Base-by-base conservation (phyloP, 2,797 vertebrate genomes). In the Pseudochirops cupreus region DNA sequence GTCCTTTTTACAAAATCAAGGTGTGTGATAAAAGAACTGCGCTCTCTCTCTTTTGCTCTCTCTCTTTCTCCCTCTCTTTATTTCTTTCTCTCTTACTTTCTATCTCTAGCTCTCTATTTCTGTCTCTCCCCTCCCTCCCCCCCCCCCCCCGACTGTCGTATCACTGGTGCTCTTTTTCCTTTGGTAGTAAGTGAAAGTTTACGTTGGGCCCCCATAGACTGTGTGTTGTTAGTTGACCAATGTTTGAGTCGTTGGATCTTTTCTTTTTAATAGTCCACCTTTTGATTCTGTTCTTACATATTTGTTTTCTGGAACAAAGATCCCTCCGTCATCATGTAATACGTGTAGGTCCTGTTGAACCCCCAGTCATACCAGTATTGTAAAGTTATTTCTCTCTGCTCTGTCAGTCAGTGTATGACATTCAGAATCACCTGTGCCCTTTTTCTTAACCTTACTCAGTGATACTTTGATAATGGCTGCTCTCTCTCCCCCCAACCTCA, bases 1-100 rank as follows among this genome's bases (percentile, higher is more conserved):
- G 99, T 99, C 94, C 98, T 99, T 55, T 99, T 99, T 95, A 99
- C 99, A 94, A 99, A 99, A 92, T 99, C 99, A 96, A 99, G 99
- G 99, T 99, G 98, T 21, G 96, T 95, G 62, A 50, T 13, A 0
- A 13, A 90, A 54, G 91, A 93, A 91, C 33, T 26, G 9, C 55
- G 24, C 92, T 16, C 26, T 12, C 54, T 39, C 1, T 29, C 11
- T 55, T 13, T 55, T 13, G 16, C 55, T 3, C 87, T 16, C 39
- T 21, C 46, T 50, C 52, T 24, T 2, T 12, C 87, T 29, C 87
- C 53, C 52, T 39, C 11, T 26, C 0, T 90, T 24, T 55, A 0
- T 53, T 10, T 10, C 7, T 53, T 10, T 53, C 53, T 54, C 11
- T 53, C 53, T 53, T 10, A 11, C 53, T 54, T 54, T 54, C 53